Conservation (phyloP, 2,113 vertebrate genomes). For the Rhodinocichla rosea region DNA sequence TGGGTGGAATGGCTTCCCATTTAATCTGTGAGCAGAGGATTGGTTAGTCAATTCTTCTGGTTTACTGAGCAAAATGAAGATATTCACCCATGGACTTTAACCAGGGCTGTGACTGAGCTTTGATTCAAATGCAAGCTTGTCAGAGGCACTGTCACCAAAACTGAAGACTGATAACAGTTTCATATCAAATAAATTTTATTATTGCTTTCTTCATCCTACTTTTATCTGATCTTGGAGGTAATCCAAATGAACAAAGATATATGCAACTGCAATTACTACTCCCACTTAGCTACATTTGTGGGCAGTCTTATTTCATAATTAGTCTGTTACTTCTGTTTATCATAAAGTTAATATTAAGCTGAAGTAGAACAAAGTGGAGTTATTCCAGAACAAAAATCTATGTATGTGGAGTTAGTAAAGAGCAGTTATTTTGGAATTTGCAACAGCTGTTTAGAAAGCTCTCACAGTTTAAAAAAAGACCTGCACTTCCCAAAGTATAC, state of each 20-base stretch:
- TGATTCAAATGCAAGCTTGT: not conserved
- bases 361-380: not conserved
- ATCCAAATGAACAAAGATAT: not conserved
- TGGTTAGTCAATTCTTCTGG: not conserved
- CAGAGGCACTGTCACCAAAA: not conserved
- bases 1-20: not conserved
- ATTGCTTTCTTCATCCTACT: not conserved
- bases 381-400: not conserved
- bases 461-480: not conserved
- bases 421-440: constrained; percentile 1
- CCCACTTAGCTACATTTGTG: not conserved
- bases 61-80: not conserved
- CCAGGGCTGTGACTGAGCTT: not conserved
- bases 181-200: not conserved
- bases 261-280: not conserved
- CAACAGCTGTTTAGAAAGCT: not conserved
- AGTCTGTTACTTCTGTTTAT: not conserved
- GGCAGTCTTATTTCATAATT: not conserved
- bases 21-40: not conserved
- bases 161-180: not conserved
- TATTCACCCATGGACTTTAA: not conserved
- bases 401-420: not conserved
- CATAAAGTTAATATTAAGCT: not conserved
- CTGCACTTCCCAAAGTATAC: not conserved
- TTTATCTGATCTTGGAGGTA: not conserved